Base-by-base conservation (phyloP, 2,113 vertebrate genomes). In the Loxodonta africana region DNA sequence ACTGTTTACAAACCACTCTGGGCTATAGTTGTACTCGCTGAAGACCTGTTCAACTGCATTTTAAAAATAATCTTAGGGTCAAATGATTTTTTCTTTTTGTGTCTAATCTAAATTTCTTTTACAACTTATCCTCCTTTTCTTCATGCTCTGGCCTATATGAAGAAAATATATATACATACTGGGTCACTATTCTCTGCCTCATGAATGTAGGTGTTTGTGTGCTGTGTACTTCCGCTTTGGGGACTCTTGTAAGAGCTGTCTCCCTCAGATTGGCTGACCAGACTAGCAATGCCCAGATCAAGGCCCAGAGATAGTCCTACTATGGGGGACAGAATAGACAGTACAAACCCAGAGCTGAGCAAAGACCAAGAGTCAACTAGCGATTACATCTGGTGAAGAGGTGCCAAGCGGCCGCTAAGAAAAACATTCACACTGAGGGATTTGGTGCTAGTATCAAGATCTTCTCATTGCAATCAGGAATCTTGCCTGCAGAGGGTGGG, bases 121-220 rank as follows among this genome's bases (percentile, higher is more conserved):
- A 30, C 25, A 91, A 11, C 78, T 71, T 83, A 48, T 18, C 15
- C 33, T 86, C 57, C n/a, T 30, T 69, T 91, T 92, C 26, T 96
- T 90, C 85, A 76, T 81, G 41, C 57, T 95, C 44, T 69, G 12
- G 8, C 69, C 2, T 51, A 5, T 44, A 26, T 65, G 81, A 25
- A 85, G 63, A 77, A 10, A 57, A 69, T 71, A 85, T 57, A 37
- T 57, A 57, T 57, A 11, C 11, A 15, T 46, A 44, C 20, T 12
- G 6, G 26, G 26, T 20, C n/a, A 37, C 18, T 4, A 3, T 44
- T 88, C n/a, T 76, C 26, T 46, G n/a, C 71, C 77, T 84, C 71
- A 26, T 26, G 12, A 41, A 17, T 10, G n/a, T 12, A 18, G 28
- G 17, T 21, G 8, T 60, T 71, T 53, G 30, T 76, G 53, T 33